Percentiles rank a stretch among this genome's conserved stretches.
Conservation (phyloP, 2,113 vertebrate species). For the Saguinus imperator region DNA sequence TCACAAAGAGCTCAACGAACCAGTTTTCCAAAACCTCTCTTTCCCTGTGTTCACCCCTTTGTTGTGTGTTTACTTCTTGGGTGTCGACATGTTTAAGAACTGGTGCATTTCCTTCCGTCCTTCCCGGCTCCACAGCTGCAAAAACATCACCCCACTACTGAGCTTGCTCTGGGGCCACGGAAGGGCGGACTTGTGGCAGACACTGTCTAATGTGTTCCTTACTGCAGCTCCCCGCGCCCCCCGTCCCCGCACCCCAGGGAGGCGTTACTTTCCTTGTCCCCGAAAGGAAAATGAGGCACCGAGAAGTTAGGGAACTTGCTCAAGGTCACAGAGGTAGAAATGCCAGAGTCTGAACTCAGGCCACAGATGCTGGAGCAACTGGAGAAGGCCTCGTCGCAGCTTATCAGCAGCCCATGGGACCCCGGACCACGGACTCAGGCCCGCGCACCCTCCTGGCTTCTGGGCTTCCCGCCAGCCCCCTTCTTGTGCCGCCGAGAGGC, state of each 20-base stretch:
- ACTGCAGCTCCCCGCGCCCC: neutral
- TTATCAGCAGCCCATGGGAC: neutral
- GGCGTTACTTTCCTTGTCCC: neutral
- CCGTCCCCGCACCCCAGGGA: neutral
- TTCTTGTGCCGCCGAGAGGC: neutral
- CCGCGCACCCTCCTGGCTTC: neutral
- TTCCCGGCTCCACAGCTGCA: neutral
- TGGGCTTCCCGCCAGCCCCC: neutral
- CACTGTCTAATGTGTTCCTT: neutral
- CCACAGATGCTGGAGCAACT: neutral
- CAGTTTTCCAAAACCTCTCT: constrained; percentile 25
- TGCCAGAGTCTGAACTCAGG: neutral
- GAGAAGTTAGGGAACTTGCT: neutral
- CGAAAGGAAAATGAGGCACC: neutral
- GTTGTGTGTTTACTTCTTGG: constrained; percentile 6
- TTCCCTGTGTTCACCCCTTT: neutral
- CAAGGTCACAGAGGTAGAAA: neutral
- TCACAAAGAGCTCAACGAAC: constrained; percentile 7
- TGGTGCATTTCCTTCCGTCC: neutral
- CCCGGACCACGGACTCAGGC: neutral
- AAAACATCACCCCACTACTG: neutral
- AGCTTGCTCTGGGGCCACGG: too few species aligned
- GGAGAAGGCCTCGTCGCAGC: neutral
- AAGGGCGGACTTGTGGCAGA: neutral
- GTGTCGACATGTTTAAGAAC: constrained; percentile 17